Evolutionary conservation across 2,888 invertebrate species (phyloP).

Genomic region (Metacarcinus magister): DNA sequence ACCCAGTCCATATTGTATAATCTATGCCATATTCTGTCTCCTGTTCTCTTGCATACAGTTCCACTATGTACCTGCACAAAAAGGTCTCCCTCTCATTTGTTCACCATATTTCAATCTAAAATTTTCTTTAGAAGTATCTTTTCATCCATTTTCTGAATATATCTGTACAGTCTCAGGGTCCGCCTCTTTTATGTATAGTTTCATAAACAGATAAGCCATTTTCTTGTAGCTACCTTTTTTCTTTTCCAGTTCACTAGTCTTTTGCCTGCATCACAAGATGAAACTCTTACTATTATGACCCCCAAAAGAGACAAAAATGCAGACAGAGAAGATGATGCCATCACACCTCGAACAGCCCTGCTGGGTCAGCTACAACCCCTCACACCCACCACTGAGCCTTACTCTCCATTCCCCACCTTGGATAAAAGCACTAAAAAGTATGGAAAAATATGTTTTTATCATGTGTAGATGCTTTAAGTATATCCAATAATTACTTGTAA

Average conservation of each 20-base stretch:
- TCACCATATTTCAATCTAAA: too few relatives aligned
- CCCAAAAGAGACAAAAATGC: constrained; percentile 13
- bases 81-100: too few relatives aligned
- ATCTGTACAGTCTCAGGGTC: not conserved
- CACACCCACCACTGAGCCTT: constrained; percentile 42
- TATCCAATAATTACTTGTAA: not conserved
- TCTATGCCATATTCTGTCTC: too few relatives aligned
- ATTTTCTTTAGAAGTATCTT: too few relatives aligned
- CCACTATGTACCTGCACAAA: too few relatives aligned
- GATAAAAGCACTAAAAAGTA: not conserved
- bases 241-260: constrained; percentile 56
- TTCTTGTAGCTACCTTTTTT: not conserved
- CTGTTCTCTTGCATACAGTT: too few relatives aligned
- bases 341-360: constrained; percentile 59
- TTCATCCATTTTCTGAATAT: too few relatives aligned
- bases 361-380: constrained; percentile 31
- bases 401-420: constrained; percentile 28
- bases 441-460: not conserved
- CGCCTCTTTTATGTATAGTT: not conserved
- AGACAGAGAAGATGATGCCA: not conserved
- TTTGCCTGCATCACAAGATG: constrained; percentile 52
- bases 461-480: not conserved
- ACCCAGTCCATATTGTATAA: too few relatives aligned
- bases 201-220: too few relatives aligned
- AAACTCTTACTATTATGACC: constrained; percentile 65